phyloP scores from a whole-genome alignment of 2,888 invertebrate genomes.

The Falcaria lacertinaria region DNA sequence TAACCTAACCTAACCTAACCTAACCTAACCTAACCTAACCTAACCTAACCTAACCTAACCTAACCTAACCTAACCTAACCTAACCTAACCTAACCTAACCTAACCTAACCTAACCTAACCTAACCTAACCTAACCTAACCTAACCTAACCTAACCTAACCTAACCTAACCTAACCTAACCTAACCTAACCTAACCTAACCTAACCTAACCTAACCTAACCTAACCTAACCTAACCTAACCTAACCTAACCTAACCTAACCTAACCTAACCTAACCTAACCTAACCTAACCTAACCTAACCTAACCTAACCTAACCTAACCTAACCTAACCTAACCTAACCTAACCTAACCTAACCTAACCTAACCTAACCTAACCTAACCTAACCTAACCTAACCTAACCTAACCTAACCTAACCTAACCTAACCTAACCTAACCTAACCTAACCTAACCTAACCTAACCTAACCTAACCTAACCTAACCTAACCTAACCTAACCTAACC shows the following conservation, averaged over 20 bases:
- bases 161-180: conserved; percentile 8
- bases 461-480: conserved; percentile 8
- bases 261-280: conserved; percentile 15
- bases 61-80: conserved; percentile 9
- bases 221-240: conserved; percentile 8
- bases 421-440: conserved; percentile 8
- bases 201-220: conserved; percentile 13
- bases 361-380: conserved; percentile 10
- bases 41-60: conserved; percentile 11
- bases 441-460: conserved; percentile 7
- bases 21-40: conserved; percentile 12
- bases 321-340: conserved; percentile 15
- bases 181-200: conserved; percentile 9
- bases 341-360: conserved; percentile 13
- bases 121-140: conserved; percentile 10
- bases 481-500: conserved; percentile 4
- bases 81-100: conserved; percentile 17
- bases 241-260: conserved; percentile 10
- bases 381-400: conserved; percentile 9
- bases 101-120: conserved; percentile 16
- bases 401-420: conserved; percentile 8
- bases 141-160: conserved; percentile 11
- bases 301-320: conserved; percentile 16
- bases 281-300: conserved; percentile 16
- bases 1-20: conserved; percentile 16